Evolutionary conservation across 35 echinoderm and acorn worm genomes (phyloP), one percentile per base, ranked within the genome.

Genomic region (Patiria miniata): DNA sequence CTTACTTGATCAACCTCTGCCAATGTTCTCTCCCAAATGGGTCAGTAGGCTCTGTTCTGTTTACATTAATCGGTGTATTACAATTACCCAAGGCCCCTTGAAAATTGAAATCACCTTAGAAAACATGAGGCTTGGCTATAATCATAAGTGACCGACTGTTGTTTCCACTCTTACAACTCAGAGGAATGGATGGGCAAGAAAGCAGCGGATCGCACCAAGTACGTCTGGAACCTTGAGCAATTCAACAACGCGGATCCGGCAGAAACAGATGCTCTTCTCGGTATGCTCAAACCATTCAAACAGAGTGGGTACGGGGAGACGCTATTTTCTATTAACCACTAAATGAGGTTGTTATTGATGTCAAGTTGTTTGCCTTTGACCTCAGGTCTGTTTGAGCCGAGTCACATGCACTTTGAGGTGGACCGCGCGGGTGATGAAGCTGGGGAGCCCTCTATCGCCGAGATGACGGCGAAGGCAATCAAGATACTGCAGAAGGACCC

Each of bases 381-480:
- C 79, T 50, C 50, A 90, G 93, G 88, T 37, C 78, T 95, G 18
- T 95, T 95, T 47, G 83, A 91, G 58, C 57, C 58, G 32, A 87
- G 84, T 73, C 88, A 91, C 65, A 95, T 95, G 93, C 77, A 91
- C 29, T 95, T 82, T 26, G 93, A 91, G 15, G 37, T 5, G 0
- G 33, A 91, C 21, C 68, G 93, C 44, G 15, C 21, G 14, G 78
- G 86, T 8, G 93, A 95, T 39, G 57, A 38, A 7, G 88, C 37
- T 19, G 92, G 92, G 15, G 87, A 94, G 47, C 92, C 92, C 8
- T 86, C 87, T 7, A 40, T 93, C 0, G 73, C 87, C 26, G 92
- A 94, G 55, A 94, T 94, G 92, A 85, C 82, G 9, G 88, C 91
- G 40, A 86, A 91, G 40, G 93, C 93, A 0, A 95, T 95, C 79